Evolutionary conservation across 1,140 invertebrate species (phyloP), one percentile per base, ranked within the genome.

Genomic region (Andrena cerasifolii): DNA sequence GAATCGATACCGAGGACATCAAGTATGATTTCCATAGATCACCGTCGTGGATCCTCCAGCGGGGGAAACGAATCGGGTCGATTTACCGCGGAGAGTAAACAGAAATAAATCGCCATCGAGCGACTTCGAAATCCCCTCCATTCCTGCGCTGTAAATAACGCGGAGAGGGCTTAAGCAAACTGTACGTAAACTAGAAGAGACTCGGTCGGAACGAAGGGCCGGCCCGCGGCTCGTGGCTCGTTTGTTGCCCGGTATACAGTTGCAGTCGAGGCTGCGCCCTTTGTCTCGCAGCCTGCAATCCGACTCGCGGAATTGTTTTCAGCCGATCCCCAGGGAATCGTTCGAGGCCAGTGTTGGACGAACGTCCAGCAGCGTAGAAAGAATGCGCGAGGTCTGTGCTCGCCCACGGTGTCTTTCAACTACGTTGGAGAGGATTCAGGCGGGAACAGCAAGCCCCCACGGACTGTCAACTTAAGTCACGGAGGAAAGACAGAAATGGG

Each of bases 291-390:
- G 40, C 4, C 40, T 76, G 81, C 68, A 70, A 80, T 49, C 45
- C 72, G 82, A 83, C 75, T 58, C 58, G 62, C 70, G 65, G 76
- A 79, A 83, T 83, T 58, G 61, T 75, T 72, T 65, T 65, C 63
- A 31, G 31, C 47, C 78, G 68, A 73, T 83, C 67, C 62, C 54
- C 21, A 24, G 49, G 61, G 65, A 65, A 79, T 80, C 65, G 67
- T 56, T 75, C 70, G 63, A 68, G 70, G 62, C 36, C 74, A 78
- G 78, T 72, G 70, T 66, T 65, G 79, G 77, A 61, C 40, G 61
- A 85, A 86, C 59, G 78, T 47, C 62, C 83, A 82, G 84, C 84
- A 76, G 78, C 80, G 79, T 80, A 26, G n/a, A 56, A 56, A 75
- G 68, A 77, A 68, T 66, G 58, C 54, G 61, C 62, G 47, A 21